A percentile compares a stretch with the other conserved stretches of the same genome.
These are phyloP conservation scores for Brachypteracias leptosomus DNA, from an alignment of 2,113 vertebrate species.

Conservation along the genomic window DNA sequence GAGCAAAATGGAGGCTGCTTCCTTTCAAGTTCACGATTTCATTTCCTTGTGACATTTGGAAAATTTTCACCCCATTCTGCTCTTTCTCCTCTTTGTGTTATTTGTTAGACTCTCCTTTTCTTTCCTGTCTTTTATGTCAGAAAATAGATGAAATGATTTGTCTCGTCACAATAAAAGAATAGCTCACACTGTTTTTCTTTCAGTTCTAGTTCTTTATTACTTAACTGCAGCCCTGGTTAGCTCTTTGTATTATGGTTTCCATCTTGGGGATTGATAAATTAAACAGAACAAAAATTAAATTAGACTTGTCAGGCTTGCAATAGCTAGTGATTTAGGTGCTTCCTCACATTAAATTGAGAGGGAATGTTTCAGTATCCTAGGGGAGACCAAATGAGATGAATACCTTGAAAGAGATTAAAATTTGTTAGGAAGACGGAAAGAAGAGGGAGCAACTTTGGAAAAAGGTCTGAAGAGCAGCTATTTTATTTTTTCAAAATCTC, in stretches of 20 bases:
- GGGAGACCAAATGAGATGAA: slow-evolving; percentile 1
- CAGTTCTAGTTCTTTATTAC: slow-evolving; percentile 1
- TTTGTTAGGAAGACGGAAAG: slow-evolving; percentile 18
- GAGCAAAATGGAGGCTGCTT: not conserved
- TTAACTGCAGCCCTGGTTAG: not conserved
- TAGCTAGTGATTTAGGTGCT: slow-evolving; percentile 43
- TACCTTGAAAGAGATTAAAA: slow-evolving; percentile 39
- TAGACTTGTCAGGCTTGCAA: slow-evolving; percentile 24
- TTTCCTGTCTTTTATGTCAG: slow-evolving; percentile 22
- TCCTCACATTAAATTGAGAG: slow-evolving; percentile 19
- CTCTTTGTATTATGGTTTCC: slow-evolving; percentile 29
- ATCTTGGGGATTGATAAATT: slow-evolving; percentile 47
- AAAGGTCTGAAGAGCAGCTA: not conserved
- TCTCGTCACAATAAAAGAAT: slow-evolving; percentile 4
- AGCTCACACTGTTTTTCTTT: slow-evolving; percentile 21
- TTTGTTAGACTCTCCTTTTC: not conserved
- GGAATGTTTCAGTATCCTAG: slow-evolving; percentile 1
- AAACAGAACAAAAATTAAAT: slow-evolving; percentile 56
- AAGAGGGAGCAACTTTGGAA: not conserved
- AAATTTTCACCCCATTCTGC: slow-evolving; percentile 24
- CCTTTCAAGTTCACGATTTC: slow-evolving; percentile 26
- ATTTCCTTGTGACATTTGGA: slow-evolving; percentile 39
- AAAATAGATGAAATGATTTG: slow-evolving; percentile 56
- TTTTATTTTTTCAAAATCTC: not conserved
- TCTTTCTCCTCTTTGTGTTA: not conserved